Percentiles rank a stretch among this genome's conserved stretches.
Conservation (phyloP, 92 coral and sea anemone species). For the Blastomussa wellsi region DNA sequence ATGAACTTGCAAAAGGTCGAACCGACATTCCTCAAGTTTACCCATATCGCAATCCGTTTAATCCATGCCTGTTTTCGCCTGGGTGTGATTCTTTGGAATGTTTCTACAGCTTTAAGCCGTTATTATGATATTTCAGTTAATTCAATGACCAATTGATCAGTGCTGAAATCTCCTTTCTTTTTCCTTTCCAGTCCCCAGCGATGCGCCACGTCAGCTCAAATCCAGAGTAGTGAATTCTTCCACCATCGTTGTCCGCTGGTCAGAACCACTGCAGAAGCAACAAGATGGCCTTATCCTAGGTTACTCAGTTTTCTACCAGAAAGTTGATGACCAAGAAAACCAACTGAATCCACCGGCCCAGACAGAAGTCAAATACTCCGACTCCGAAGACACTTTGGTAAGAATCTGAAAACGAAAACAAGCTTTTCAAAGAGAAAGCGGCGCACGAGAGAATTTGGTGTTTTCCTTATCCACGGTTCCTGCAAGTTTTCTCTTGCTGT, state of each 20-base stretch:
- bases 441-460: too few species aligned
- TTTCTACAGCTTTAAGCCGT: too few species aligned
- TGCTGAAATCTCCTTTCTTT: background rate
- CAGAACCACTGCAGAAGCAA: conserved; percentile 62
- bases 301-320: conserved; percentile 72
- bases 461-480: too few species aligned
- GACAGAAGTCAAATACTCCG: conserved; percentile 54
- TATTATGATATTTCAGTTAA: too few species aligned
- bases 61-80: too few species aligned
- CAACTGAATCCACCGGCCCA: conserved; percentile 63
- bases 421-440: background rate
- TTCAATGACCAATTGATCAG: too few species aligned
- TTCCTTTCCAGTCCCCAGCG: conserved; percentile 79
- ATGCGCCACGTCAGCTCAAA: conserved; percentile 78
- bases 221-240: conserved; percentile 75
- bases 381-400: conserved; percentile 60
- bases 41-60: too few species aligned
- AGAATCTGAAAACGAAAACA: background rate
- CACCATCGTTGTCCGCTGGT: conserved; percentile 75
- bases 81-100: too few species aligned
- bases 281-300: conserved; percentile 85
- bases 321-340: conserved; percentile 68
- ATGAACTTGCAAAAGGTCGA: too few species aligned
- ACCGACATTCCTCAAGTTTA: too few species aligned
- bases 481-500: too few species aligned